Evolutionary conservation across 2,888 invertebrate genomes (phyloP).

Genomic region (Byasa hedistus): DNA sequence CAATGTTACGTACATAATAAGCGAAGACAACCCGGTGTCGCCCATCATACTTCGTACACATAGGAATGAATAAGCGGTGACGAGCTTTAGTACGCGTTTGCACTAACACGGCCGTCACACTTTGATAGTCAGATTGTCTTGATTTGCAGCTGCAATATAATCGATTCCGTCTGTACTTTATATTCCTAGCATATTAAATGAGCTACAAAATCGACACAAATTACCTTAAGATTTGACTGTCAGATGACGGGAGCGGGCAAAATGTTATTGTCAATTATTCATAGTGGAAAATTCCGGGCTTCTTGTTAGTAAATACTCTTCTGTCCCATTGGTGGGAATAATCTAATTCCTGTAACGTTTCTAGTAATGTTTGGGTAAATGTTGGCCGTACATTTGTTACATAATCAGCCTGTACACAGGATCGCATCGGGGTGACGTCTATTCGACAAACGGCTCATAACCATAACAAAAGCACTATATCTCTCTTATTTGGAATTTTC

Average conservation of each 20-base stretch:
- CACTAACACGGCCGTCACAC: constrained; percentile 43
- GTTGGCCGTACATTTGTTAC: constrained; percentile 24
- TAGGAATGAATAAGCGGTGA: constrained; percentile 49
- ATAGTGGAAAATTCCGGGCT: constrained; percentile 58
- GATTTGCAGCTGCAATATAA: constrained; percentile 59
- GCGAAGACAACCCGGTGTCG: constrained; percentile 40
- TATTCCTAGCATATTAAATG: constrained; percentile 79
- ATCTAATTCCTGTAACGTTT: constrained; percentile 19
- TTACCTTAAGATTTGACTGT: constrained; percentile 78
- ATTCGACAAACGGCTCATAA: constrained; percentile 14
- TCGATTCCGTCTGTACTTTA: constrained; percentile 67
- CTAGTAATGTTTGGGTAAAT: constrained; percentile 14
- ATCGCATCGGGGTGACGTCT: not conserved
- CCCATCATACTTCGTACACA: constrained; percentile 50
- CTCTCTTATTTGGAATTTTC: constrained; percentile 19
- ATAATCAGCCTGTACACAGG: constrained; percentile 11
- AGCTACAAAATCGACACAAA: constrained; percentile 76
- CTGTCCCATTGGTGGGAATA: constrained; percentile 14
- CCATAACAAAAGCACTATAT: constrained; percentile 16
- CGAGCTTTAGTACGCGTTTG: constrained; percentile 38
- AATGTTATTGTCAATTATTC: constrained; percentile 52
- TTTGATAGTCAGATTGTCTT: constrained; percentile 66
- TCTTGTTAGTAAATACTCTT: constrained; percentile 17
- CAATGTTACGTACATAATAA: constrained; percentile 65
- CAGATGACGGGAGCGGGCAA: constrained; percentile 59